Conservation (phyloP, 2,797 vertebrate genomes). For the Cyprinella venusta region DNA sequence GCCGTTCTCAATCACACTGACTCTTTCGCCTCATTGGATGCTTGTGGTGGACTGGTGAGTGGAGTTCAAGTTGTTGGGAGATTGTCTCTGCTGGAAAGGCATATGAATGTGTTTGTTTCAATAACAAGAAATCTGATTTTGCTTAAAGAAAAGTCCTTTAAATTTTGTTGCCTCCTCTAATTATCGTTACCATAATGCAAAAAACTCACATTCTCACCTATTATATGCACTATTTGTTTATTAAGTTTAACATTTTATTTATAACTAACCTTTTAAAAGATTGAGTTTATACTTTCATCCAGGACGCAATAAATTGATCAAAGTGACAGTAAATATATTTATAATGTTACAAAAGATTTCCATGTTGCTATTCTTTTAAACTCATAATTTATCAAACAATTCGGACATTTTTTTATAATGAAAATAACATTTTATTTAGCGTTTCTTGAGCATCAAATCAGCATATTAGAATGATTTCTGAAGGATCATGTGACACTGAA, state of each 20-base stretch:
- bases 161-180: too few species aligned
- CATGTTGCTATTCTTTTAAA: too few species aligned
- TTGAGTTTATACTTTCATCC: background rate
- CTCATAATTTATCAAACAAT: too few species aligned
- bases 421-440: background rate
- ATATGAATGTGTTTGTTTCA: background rate
- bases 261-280: background rate
- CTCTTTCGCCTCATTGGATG: slow-evolving; percentile 87
- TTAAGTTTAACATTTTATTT: background rate
- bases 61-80: background rate
- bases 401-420: background rate
- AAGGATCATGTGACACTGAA: background rate
- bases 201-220: background rate
- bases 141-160: background rate
- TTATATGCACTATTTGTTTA: background rate
- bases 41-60: slow-evolving; percentile 91
- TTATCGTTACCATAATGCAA: background rate
- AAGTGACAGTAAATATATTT: background rate
- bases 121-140: background rate
- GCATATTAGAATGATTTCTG: background rate
- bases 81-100: background rate
- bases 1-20: slow-evolving; percentile 83
- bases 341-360: background rate
- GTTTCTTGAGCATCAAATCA: background rate
- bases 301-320: background rate